Conservation (phyloP, 2,797 vertebrate genomes). For the Rhinogobio ventralis region DNA sequence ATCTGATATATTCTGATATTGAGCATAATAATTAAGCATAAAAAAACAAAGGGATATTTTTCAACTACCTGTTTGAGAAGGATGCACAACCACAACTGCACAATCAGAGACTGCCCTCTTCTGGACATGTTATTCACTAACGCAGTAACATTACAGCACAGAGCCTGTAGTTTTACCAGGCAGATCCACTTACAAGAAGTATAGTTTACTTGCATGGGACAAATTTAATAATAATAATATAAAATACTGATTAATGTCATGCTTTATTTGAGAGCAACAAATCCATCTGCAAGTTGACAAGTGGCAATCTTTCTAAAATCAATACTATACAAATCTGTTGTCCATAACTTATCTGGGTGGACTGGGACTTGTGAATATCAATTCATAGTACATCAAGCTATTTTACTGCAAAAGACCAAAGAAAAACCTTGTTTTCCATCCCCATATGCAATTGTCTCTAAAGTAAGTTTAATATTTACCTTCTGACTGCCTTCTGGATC, state of each 20-base stretch:
- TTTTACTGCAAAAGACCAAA: neutral
- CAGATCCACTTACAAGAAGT: neutral
- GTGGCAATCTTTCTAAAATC: neutral
- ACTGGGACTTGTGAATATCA: neutral
- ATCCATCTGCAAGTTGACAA: neutral
- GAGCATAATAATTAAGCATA: neutral
- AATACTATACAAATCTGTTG: neutral
- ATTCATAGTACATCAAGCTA: neutral
- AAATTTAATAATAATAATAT: neutral
- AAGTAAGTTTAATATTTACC: conserved; percentile 75
- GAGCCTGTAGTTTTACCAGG: neutral
- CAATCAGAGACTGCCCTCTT: conserved; percentile 76
- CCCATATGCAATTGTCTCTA: neutral
- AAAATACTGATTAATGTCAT: neutral
- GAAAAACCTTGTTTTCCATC: neutral
- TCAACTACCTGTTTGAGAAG: neutral
- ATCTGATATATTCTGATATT: too few relatives aligned
- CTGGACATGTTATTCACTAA: conserved; percentile 55
- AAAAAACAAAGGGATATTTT: neutral
- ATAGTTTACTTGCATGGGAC: neutral
- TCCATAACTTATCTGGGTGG: neutral
- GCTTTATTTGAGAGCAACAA: neutral
- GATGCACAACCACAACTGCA: neutral
- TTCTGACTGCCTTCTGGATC: conserved; percentile 89
- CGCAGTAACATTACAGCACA: neutral